A percentile compares a stretch with the other conserved stretches of the same genome.
These are phyloP conservation scores for Idris sp. DNA, from an alignment of 1,140 invertebrate genomes.

Conservation along the genomic window DNA sequence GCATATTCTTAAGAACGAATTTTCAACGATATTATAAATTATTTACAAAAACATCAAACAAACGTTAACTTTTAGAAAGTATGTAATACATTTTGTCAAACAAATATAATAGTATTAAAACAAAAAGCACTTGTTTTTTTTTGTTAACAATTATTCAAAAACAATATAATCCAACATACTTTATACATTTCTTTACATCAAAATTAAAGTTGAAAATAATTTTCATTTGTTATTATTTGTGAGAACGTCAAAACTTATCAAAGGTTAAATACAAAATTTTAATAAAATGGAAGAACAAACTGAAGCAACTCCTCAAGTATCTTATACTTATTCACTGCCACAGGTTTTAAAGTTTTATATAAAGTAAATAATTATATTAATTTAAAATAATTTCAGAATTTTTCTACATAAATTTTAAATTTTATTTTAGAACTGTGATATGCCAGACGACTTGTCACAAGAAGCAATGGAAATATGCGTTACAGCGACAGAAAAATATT, in stretches of 20 bases:
- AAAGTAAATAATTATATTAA: too few species aligned
- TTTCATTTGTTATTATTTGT: slow-evolving; percentile 6
- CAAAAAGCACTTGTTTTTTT: slow-evolving; percentile 1
- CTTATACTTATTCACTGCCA: too few species aligned
- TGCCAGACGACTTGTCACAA: slow-evolving; percentile 93
- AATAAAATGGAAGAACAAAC: slow-evolving; percentile 79
- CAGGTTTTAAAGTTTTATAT: too few species aligned
- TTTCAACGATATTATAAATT: slow-evolving; percentile 26
- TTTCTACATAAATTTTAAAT: not conserved
- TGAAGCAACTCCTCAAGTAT: too few species aligned
- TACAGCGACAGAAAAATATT: slow-evolving; percentile 93
- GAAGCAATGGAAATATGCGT: slow-evolving; percentile 94
- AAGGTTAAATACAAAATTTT: slow-evolving; percentile 70
- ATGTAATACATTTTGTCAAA: slow-evolving; percentile 23
- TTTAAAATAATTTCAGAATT: too few species aligned
- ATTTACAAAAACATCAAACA: slow-evolving; percentile 40
- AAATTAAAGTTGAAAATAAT: too few species aligned
- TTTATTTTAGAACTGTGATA: slow-evolving; percentile 86
- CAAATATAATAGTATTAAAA: slow-evolving; percentile 43
- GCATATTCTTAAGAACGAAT: slow-evolving; percentile 21
- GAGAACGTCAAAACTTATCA: slow-evolving; percentile 8
- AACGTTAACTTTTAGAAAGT: slow-evolving; percentile 28
- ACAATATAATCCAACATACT: not conserved
- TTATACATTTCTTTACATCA: too few species aligned
- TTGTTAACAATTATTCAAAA: not conserved